These are phyloP conservation scores for Lumbricus terrestris DNA, from an alignment of 2,888 invertebrate genomes.

Conservation along the genomic window DNA sequence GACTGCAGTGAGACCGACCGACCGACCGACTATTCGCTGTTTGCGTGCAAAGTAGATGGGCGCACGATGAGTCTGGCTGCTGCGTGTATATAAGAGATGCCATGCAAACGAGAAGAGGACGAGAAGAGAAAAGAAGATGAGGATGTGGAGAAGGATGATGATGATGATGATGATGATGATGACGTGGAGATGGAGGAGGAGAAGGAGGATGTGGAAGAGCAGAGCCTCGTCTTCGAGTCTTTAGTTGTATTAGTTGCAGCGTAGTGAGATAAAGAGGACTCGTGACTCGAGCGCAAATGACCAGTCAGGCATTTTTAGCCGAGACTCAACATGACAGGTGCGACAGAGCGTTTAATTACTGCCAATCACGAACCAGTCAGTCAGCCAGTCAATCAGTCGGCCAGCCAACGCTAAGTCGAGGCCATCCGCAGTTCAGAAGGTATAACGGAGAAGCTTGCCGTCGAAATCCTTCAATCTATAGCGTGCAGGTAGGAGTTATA, in stretches of 20 bases:
- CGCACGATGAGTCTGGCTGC: background rate
- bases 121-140: background rate
- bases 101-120: background rate
- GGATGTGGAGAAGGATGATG: background rate
- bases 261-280: background rate
- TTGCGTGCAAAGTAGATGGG: background rate
- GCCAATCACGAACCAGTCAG: background rate
- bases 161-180: background rate
- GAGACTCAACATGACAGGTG: background rate
- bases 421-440: background rate
- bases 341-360: slow-evolving; percentile 3
- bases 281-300: background rate
- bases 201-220: background rate
- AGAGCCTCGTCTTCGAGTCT: background rate
- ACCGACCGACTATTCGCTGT: background rate
- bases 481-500: background rate
- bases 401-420: background rate
- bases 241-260: background rate
- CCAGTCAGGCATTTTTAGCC: background rate
- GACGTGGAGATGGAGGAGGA: background rate
- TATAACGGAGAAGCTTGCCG: background rate
- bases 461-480: background rate
- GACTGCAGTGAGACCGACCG: background rate
- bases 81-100: background rate
- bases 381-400: no score